Evolutionary conservation across 2,888 invertebrate species (phyloP).

Genomic region (Ornithoptera priamus): DNA sequence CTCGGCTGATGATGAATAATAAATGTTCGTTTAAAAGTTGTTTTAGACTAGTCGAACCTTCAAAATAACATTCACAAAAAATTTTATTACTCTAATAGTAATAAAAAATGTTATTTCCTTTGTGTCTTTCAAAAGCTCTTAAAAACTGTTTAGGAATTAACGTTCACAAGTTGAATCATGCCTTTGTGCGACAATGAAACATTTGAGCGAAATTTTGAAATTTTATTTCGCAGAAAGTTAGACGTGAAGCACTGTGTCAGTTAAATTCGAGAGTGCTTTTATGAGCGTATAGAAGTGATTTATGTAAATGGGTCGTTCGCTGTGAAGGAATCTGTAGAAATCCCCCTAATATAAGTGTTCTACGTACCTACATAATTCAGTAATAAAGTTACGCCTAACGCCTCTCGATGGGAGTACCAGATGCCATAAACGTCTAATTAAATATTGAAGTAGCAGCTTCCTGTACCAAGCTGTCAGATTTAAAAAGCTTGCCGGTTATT

Average conservation of each 20-base stretch:
- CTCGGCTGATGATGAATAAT: too few relatives aligned
- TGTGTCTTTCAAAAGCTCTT: too few relatives aligned
- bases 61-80: too few relatives aligned
- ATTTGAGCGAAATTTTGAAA: constrained; percentile 51
- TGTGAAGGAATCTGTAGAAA: constrained; percentile 33
- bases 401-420: constrained; percentile 26
- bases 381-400: constrained; percentile 29
- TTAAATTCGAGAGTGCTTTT: constrained; percentile 57
- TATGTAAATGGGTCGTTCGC: constrained; percentile 54
- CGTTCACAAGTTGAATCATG: constrained; percentile 31
- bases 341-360: constrained; percentile 28
- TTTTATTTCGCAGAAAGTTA: constrained; percentile 47
- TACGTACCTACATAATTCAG: constrained; percentile 23
- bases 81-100: too few relatives aligned
- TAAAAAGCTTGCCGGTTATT: too few relatives aligned
- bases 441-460: constrained; percentile 23
- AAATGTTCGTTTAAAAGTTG: too few relatives aligned
- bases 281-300: constrained; percentile 57
- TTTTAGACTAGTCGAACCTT: too few relatives aligned
- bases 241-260: constrained; percentile 44
- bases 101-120: too few relatives aligned
- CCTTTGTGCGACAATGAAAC: constrained; percentile 48
- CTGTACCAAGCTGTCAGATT: neutral
- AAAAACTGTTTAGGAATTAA: neutral
- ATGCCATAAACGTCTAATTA: constrained; percentile 28